Percentiles rank a stretch among this genome's conserved stretches.
These are phyloP conservation scores for Cheilosia soror DNA, from an alignment of 2,888 invertebrate species.

Conservation along the genomic window DNA sequence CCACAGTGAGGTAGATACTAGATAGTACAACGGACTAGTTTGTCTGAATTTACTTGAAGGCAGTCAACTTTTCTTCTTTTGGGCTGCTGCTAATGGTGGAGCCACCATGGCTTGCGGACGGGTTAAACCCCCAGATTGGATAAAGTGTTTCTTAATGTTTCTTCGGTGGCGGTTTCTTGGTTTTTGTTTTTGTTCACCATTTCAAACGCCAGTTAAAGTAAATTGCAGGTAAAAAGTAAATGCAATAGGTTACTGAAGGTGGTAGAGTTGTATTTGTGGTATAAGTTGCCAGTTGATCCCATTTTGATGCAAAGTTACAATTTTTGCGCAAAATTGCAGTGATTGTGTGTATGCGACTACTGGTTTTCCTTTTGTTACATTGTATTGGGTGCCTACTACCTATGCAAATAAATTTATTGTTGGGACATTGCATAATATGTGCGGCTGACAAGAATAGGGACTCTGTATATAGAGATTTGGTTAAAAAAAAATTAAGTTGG, in stretches of 20 bases:
- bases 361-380: conserved; percentile 2
- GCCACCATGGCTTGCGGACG: conserved; percentile 3
- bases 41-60: conserved; percentile 61
- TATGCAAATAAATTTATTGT: no score
- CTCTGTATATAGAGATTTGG: no score
- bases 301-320: not conserved
- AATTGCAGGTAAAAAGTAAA: conserved; percentile 18
- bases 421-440: no score
- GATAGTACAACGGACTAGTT: conserved; percentile 34
- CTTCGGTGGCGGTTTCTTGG: conserved; percentile 23
- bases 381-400: no score
- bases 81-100: conserved; percentile 10
- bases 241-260: conserved; percentile 9
- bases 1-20: not conserved
- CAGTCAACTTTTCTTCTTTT: conserved; percentile 71
- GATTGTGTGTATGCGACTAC: not conserved
- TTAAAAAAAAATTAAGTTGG: no score
- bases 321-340: conserved; percentile 10
- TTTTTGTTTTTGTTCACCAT: conserved; percentile 9
- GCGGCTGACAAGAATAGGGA: no score
- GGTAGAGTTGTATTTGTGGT: not conserved
- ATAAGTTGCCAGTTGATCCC: conserved; percentile 3
- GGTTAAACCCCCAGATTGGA: conserved; percentile 10
- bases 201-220: not conserved
- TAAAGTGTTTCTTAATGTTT: conserved; percentile 38